A percentile compares a stretch with the other conserved stretches of the same genome.
phyloP scores from a whole-genome alignment of 2,797 vertebrate species.

The Enteromius mattozi region DNA sequence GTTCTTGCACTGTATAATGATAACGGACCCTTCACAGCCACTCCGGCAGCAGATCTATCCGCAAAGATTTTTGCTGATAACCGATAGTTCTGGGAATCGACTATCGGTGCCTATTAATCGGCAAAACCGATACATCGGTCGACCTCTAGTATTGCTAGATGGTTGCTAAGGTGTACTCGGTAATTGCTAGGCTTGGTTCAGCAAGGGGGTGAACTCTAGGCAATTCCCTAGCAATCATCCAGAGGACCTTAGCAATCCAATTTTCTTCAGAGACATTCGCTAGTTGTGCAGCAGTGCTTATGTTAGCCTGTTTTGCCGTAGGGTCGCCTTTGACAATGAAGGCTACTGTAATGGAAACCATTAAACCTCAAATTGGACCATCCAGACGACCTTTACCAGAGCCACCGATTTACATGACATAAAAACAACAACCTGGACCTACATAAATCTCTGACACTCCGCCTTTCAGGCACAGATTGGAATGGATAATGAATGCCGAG shows the following conservation, averaged over 20 bases:
- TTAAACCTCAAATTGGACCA: slow-evolving; percentile 43
- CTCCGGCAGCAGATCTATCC: no score
- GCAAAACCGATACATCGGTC: no score
- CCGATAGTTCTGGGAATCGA: no score
- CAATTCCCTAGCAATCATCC: background rate
- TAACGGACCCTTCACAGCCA: no score
- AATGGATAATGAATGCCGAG: slow-evolving; percentile 44
- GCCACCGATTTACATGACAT: slow-evolving; percentile 13
- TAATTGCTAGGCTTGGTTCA: background rate
- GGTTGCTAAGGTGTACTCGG: background rate
- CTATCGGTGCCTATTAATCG: no score
- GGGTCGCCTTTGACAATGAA: background rate
- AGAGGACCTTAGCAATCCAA: background rate
- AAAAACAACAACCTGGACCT: slow-evolving; percentile 16
- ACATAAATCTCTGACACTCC: slow-evolving; percentile 23
- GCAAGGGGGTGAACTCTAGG: background rate
- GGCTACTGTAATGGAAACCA: slow-evolving; percentile 18
- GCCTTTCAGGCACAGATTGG: slow-evolving; percentile 21
- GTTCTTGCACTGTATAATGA: no score
- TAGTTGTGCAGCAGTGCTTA: background rate
- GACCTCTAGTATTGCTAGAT: no score
- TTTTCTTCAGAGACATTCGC: background rate
- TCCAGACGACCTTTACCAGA: slow-evolving; percentile 21
- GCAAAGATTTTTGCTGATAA: no score
- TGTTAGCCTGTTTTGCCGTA: background rate